Percentiles rank a stretch among this genome's conserved stretches.
phyloP scores from a whole-genome alignment of 2,113 vertebrate species.

The Proterorhinus semilunaris region DNA sequence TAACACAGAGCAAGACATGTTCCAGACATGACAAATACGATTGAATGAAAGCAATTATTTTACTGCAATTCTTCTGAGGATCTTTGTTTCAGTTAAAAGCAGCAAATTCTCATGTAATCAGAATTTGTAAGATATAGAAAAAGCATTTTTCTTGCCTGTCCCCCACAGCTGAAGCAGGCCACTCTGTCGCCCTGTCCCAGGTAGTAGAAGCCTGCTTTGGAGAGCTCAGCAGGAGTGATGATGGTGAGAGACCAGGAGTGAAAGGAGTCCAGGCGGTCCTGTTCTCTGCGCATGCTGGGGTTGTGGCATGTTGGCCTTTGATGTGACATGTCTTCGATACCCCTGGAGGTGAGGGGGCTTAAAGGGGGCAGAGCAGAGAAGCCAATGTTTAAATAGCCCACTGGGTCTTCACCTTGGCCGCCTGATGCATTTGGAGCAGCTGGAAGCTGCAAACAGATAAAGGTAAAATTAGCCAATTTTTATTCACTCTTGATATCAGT shows the following conservation, averaged over 20 bases:
- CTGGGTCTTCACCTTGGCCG: constrained; percentile 75
- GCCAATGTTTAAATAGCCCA: constrained; percentile 81
- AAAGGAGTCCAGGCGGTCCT: constrained; percentile 86
- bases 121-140: neutral
- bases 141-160: constrained; percentile 59
- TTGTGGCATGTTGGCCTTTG: constrained; percentile 77
- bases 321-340: constrained; percentile 80
- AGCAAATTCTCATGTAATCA: neutral
- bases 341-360: constrained; percentile 77
- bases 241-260: constrained; percentile 83
- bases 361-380: constrained; percentile 81
- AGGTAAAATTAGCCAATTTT: neutral
- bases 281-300: constrained; percentile 86
- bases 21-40: too few relatives aligned
- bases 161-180: constrained; percentile 93
- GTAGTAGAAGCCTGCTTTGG: constrained; percentile 95
- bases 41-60: too few relatives aligned
- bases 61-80: too few relatives aligned
- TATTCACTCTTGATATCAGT: too few relatives aligned
- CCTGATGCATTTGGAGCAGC: constrained; percentile 40
- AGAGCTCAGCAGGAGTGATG: constrained; percentile 85
- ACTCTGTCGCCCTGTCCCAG: constrained; percentile 88
- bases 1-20: too few relatives aligned
- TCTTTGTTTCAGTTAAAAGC: too few relatives aligned
- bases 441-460: constrained; percentile 41